These are phyloP conservation scores for Zaprionus bogoriensis DNA, from an alignment of 2,888 invertebrate genomes.

Conservation along the genomic window DNA sequence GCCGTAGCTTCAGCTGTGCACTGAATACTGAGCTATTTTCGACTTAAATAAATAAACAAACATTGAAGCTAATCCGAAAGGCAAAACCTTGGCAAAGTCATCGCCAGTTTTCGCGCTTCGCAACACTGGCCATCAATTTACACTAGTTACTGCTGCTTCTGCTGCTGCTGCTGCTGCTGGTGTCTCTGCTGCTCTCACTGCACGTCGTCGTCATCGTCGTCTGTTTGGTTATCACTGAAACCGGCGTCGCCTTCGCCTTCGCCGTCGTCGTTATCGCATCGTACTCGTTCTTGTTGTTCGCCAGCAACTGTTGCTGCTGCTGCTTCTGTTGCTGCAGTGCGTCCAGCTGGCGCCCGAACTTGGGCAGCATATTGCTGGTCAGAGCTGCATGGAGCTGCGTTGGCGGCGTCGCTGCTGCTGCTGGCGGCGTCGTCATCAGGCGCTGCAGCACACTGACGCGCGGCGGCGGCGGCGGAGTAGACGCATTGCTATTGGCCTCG, in stretches of 20 bases:
- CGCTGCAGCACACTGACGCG: constrained; percentile 38
- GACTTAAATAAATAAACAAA: constrained; percentile 35
- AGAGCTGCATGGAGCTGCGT: no score
- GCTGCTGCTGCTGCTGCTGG: constrained; percentile 15
- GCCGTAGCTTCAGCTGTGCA: constrained; percentile 32
- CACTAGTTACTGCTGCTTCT: constrained; percentile 26
- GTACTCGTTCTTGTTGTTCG: constrained; percentile 80
- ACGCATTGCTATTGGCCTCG: constrained; percentile 44
- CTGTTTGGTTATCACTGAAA: constrained; percentile 51
- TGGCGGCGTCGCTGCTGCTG: neutral
- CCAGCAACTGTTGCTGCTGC: constrained; percentile 76
- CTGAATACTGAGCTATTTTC: constrained; percentile 50
- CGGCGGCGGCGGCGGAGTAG: constrained; percentile 25
- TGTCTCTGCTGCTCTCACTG: constrained; percentile 23
- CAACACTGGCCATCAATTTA: constrained; percentile 21
- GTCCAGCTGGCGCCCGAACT: constrained; percentile 75
- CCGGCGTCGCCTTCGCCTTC: constrained; percentile 16
- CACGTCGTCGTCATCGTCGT: constrained; percentile 20
- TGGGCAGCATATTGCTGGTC: no score
- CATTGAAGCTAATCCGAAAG: constrained; percentile 27
- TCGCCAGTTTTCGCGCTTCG: neutral
- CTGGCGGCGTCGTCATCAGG: constrained; percentile 28
- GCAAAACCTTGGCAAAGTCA: constrained; percentile 7
- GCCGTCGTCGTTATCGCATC: constrained; percentile 58
- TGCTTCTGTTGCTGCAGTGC: constrained; percentile 80